Evolutionary conservation across 2,888 invertebrate genomes (phyloP), one percentile per base, ranked within the genome.

Genomic region (Ephialtes manifestator): DNA sequence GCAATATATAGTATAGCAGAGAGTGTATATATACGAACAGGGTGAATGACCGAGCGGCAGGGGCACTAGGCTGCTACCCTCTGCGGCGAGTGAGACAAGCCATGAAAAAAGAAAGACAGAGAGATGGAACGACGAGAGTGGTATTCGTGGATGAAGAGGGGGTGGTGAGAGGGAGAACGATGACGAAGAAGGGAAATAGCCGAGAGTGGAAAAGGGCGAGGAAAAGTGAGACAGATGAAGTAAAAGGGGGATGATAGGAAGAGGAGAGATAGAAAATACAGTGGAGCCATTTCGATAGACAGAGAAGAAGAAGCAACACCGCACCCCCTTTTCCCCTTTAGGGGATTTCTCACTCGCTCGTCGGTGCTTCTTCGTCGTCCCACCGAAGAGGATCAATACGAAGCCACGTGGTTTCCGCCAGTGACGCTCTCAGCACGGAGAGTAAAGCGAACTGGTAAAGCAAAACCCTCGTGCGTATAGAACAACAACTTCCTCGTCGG

Each of bases 41-140:
- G 93, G 93, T 93, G 93, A 93, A 93, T 91, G 93, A 93, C 93
- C 92, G 91, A 87, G 80, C 84, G 92, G 93, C 93, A 93, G 92
- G 93, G 93, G 93, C 93, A 93, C 92, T 93, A 92, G 93, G 93
- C 93, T 93, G 93, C 93, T 93, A 94, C 93, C 93, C 93, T 93
- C 91, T 90, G 89, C 90, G 86, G 60, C 85, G 87, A 86, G 88
- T 84, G 87, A 84, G 84, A 88, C 79, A 81, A 74, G 46, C 67
- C 39, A 39, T 63, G 77, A 77, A 77, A 77, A 55, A 75, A 84
- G 79, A 85, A 90, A 65, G 85, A 88, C 89, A 88, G 90, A 86
- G 72, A 63, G 82, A 35, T 24, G 65, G 58, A 53, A 72, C 76
- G 85, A 76, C 76, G 76, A 63, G 65, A 63, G 76, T 76, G 51